phyloP scores from a whole-genome alignment of 1,140 invertebrate species.

The Drosophila virilis region DNA sequence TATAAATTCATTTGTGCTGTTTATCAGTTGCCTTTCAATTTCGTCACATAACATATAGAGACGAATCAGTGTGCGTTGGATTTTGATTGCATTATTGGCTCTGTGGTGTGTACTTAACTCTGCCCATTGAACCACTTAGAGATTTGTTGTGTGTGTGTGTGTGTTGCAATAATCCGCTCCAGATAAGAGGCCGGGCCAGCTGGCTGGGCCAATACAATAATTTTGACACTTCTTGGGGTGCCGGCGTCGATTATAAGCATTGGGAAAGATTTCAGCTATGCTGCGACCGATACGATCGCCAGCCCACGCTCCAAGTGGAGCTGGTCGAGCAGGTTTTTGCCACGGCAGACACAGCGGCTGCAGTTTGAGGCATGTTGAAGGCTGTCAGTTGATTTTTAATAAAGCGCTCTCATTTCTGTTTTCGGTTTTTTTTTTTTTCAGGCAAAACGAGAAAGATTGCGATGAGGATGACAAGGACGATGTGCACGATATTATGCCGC shows the following conservation, averaged over 20 bases:
- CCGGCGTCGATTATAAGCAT: constrained; percentile 31
- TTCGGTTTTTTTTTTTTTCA: constrained; percentile 28
- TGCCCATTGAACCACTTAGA: constrained; percentile 34
- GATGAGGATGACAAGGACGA: constrained; percentile 82
- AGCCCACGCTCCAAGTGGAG: constrained; percentile 19
- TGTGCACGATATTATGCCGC: constrained; percentile 73
- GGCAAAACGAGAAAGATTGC: constrained; percentile 80
- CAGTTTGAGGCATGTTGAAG: constrained; percentile 9
- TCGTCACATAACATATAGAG: not conserved
- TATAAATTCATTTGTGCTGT: not conserved
- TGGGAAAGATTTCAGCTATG: constrained; percentile 43
- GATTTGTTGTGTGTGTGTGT: constrained; percentile 16
- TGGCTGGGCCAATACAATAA: constrained; percentile 30
- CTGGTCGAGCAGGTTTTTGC: constrained; percentile 49
- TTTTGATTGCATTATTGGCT: constrained; percentile 39
- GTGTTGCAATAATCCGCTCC: constrained; percentile 42
- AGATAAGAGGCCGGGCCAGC: constrained; percentile 30
- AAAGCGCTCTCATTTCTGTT: not conserved
- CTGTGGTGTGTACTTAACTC: constrained; percentile 9
- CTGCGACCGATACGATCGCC: constrained; percentile 32
- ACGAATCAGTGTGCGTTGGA: constrained; percentile 22
- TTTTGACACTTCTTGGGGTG: constrained; percentile 55
- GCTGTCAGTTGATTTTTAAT: constrained; percentile 14
- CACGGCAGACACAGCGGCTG: constrained; percentile 35
- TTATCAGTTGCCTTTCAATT: not conserved